A percentile compares a stretch with the other conserved stretches of the same genome.
Conservation (phyloP, 2,797 vertebrate species). For the Steatocranus sp. region DNA sequence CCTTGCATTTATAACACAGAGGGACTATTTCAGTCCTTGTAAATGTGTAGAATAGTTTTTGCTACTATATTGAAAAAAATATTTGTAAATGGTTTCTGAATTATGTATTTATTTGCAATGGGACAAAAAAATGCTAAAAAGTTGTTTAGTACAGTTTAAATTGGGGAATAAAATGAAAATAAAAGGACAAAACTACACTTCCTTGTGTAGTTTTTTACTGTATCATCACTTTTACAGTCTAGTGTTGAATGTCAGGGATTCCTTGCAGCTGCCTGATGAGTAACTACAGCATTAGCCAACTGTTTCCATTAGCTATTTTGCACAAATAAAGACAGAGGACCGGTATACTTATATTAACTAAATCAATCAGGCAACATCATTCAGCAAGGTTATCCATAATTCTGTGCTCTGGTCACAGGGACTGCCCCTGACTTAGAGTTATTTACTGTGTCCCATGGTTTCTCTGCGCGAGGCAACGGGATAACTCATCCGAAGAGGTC, state of each 20-base stretch:
- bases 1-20: neutral
- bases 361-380: neutral
- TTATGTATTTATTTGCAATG: neutral
- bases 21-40: neutral
- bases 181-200: neutral
- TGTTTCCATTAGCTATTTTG: neutral
- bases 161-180: neutral
- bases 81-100: neutral
- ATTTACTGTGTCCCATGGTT: neutral
- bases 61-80: neutral
- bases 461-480: conserved; percentile 2
- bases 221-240: neutral
- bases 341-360: neutral
- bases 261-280: neutral
- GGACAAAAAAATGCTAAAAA: neutral
- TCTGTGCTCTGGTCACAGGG: neutral
- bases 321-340: neutral
- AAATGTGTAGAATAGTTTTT: neutral
- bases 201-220: neutral
- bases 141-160: neutral
- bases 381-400: neutral
- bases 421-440: neutral
- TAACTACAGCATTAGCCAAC: neutral
- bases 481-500: conserved; percentile 37
- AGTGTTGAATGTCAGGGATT: neutral